phyloP scores from a whole-genome alignment of 2,888 invertebrate species.

The Oxytorus armatus region DNA sequence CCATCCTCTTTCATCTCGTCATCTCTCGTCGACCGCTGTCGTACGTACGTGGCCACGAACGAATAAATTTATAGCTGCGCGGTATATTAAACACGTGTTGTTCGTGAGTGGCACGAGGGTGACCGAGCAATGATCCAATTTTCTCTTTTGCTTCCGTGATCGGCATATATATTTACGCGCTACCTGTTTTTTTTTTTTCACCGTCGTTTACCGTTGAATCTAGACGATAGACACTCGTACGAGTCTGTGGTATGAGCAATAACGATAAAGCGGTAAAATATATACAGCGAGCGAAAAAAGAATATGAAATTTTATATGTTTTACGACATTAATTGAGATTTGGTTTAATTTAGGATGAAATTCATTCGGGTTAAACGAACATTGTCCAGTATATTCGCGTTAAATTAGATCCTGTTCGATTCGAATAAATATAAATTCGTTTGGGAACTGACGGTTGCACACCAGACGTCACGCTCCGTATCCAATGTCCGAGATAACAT shows the following conservation, averaged over 20 bases:
- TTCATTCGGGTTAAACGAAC: too few species aligned
- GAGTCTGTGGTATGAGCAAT: constrained; percentile 24
- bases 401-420: too few species aligned
- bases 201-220: constrained; percentile 20
- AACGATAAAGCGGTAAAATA: neutral
- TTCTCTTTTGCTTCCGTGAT: constrained; percentile 64
- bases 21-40: constrained; percentile 35
- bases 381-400: neutral
- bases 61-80: constrained; percentile 56
- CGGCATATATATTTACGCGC: constrained; percentile 49
- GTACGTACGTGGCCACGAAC: neutral
- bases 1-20: constrained; percentile 38
- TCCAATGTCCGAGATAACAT: constrained; percentile 39
- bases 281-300: neutral
- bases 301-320: neutral
- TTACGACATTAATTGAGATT: neutral
- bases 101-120: constrained; percentile 47
- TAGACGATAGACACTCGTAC: constrained; percentile 20
- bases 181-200: constrained; percentile 14
- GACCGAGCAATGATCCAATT: constrained; percentile 64
- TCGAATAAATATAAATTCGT: neutral
- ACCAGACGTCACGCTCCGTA: constrained; percentile 60
- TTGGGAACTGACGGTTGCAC: constrained; percentile 21
- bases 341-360: neutral
- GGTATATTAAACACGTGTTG: constrained; percentile 23